Conservation (phyloP, 2,113 vertebrate genomes). For the Ondatra zibethicus region DNA sequence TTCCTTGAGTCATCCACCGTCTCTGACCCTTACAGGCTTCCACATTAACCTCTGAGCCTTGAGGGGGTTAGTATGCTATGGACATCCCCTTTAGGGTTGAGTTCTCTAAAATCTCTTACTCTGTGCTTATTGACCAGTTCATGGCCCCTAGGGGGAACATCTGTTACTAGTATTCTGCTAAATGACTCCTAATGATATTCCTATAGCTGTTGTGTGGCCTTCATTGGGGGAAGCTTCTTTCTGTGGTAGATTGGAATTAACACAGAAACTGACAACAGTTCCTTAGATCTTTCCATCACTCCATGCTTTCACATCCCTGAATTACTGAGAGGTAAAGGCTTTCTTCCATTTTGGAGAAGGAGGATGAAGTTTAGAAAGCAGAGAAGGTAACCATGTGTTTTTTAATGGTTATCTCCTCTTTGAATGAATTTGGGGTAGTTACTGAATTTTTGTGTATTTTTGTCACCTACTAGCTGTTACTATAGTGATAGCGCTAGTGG, state of each 20-base stretch:
- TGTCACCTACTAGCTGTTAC: background rate
- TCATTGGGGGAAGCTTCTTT: background rate
- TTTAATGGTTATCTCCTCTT: background rate
- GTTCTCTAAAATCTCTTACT: background rate
- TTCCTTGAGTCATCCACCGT: background rate
- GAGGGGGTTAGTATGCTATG: background rate
- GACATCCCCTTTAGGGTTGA: background rate
- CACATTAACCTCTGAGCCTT: background rate
- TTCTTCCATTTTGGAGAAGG: background rate
- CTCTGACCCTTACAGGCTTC: background rate
- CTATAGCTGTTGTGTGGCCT: background rate
- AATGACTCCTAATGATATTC: background rate
- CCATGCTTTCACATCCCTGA: background rate
- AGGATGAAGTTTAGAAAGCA: background rate
- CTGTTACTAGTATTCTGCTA: background rate
- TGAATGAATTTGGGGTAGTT: background rate
- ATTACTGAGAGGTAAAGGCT: background rate
- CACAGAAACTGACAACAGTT: background rate
- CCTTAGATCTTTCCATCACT: background rate
- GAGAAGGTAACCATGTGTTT: background rate
- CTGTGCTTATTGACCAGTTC: background rate
- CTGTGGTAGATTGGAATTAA: background rate
- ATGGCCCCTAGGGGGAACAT: background rate
- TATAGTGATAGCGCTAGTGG: background rate
- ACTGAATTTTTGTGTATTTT: background rate